phyloP scores from a whole-genome alignment of 92 coral and sea anemone genomes.

The Siderastrea radians region DNA sequence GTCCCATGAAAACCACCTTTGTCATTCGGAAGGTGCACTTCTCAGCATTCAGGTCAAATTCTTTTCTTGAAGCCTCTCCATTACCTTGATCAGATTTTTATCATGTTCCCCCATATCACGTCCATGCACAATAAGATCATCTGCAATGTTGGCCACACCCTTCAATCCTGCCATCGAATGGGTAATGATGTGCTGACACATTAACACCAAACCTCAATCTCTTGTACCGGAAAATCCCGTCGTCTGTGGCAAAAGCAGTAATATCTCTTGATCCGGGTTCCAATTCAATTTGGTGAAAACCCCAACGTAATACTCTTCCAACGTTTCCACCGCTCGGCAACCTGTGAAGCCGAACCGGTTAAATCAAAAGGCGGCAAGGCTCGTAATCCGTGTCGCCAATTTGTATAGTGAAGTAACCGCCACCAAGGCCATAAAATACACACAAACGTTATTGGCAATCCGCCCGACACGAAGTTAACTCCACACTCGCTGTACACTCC shows the following conservation, averaged over 20 bases:
- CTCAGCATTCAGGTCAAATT: conserved; percentile 54
- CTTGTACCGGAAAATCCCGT: conserved; percentile 18
- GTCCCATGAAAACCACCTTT: conserved; percentile 9
- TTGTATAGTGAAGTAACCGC: no score
- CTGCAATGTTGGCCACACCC: conserved; percentile 38
- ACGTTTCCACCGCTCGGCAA: no score
- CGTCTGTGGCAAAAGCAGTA: conserved; percentile 14
- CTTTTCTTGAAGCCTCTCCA: conserved; percentile 34
- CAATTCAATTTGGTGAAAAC: conserved; percentile 46
- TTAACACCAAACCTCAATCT: conserved; percentile 42
- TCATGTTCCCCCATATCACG: conserved; percentile 26
- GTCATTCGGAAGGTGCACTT: conserved; percentile 56
- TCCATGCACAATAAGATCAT: conserved; percentile 35
- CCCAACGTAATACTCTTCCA: no score
- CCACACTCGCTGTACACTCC: no score
- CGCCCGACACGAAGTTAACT: no score
- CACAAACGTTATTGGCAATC: no score
- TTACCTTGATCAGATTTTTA: not conserved
- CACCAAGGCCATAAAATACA: no score
- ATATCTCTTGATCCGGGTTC: not conserved
- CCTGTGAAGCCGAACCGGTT: no score
- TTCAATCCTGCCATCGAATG: conserved; percentile 25
- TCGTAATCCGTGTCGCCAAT: no score
- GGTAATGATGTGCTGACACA: conserved; percentile 43
- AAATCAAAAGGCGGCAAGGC: no score